Evolutionary conservation across 2,888 invertebrate genomes (phyloP), one percentile per base, ranked within the genome.

Genomic region (Perdita meconis): DNA sequence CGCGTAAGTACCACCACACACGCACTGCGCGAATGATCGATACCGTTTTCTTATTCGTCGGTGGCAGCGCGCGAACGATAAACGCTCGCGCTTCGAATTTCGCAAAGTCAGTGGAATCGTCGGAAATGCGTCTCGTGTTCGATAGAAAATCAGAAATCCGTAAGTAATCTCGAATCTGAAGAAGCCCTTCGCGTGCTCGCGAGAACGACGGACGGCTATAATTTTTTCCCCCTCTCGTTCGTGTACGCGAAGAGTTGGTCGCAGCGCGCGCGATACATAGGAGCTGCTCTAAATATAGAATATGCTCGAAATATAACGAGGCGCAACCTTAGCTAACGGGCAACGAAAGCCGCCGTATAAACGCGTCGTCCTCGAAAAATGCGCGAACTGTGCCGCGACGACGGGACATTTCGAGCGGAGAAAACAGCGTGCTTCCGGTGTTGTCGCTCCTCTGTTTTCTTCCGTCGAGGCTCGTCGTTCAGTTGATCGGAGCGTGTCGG

Each of bases 241-340:
- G n/a, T n/a, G n/a, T n/a, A n/a, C n/a, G n/a, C n/a, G n/a, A n/a
- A n/a, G n/a, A n/a, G n/a, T n/a, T n/a, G n/a, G n/a, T n/a, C n/a
- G 30, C 30, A 42, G 68, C 42, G 65, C 51, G 10, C 53, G 64
- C 60, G 60, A 66, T 71, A 60, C 47, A 73, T 66, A 71, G 80
- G 83, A 71, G 83, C 85, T 81, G 83, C 68, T 75, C 92, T 91
- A 92, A 92, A 91, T 86, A 89, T 91, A 92, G 90, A 88, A 82
- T 80, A 85, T 85, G 88, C 92, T 91, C 89, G 86, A 91, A 91
- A 92, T 91, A 91, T 91, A 90, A 90, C 90, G 85, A 87, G 86
- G 88, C 88, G 86, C 87, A 84, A 88, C 86, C 84, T 88, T 87
- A 86, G 88, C 85, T 84, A 87, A 84, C 84, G 63, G 51, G 22